Evolutionary conservation across 2,113 vertebrate species (phyloP).

Genomic region (Aegypius monachus): DNA sequence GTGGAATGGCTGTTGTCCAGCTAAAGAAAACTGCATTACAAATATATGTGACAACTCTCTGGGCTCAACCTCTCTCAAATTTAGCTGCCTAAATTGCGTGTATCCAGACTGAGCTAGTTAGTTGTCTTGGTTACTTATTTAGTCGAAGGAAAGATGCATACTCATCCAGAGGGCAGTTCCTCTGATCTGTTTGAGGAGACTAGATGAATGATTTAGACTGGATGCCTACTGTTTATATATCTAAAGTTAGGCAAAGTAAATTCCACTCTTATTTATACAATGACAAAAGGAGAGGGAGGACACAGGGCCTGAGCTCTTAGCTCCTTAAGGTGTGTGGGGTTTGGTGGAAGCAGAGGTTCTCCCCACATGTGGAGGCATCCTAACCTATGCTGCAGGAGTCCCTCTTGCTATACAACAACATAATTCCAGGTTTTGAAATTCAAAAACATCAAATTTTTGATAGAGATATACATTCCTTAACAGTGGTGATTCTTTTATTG

Average conservation of each 20-base stretch:
- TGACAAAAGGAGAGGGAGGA: not conserved
- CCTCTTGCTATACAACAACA: not conserved
- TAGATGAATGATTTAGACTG: not conserved
- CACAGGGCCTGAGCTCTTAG: not conserved
- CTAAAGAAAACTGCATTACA: not conserved
- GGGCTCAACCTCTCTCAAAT: not conserved
- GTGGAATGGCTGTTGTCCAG: not conserved
- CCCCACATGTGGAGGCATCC: not conserved
- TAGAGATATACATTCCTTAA: not conserved
- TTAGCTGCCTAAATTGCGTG: not conserved
- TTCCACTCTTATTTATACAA: not conserved
- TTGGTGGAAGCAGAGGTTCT: not conserved
- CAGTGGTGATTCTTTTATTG: not conserved
- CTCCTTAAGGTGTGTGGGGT: fast-evolving
- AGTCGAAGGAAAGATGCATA: not conserved
- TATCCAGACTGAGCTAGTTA: not conserved
- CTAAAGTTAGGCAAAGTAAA: not conserved
- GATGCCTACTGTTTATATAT: not conserved
- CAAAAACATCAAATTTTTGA: not conserved
- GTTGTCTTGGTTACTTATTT: not conserved
- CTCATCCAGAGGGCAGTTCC: not conserved
- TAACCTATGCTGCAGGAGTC: not conserved
- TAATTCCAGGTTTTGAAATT: not conserved
- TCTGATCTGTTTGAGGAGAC: not conserved
- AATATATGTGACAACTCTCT: not conserved